These are phyloP conservation scores for Saturnia pavonia DNA, from an alignment of 2,888 invertebrate species.

Conservation along the genomic window DNA sequence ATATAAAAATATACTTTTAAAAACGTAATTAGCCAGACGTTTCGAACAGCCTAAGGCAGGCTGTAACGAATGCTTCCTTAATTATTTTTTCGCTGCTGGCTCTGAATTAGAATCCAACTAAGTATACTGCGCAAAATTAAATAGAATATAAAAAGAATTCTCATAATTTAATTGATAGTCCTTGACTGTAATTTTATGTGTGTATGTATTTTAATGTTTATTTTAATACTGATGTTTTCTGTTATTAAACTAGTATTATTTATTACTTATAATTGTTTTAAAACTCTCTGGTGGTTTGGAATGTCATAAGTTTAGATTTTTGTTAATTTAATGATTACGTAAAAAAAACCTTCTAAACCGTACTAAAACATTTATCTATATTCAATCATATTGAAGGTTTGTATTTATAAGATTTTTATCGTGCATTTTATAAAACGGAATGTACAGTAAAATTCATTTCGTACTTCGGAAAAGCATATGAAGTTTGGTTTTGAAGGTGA, in stretches of 20 bases:
- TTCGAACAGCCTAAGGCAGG: constrained; percentile 49
- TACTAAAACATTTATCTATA: neutral
- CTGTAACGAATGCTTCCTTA: constrained; percentile 68
- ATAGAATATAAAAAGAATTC: constrained; percentile 38
- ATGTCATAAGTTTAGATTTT: neutral
- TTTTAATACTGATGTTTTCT: neutral
- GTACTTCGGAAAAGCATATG: constrained; percentile 45
- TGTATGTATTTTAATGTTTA: neutral
- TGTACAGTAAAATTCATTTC: constrained; percentile 2
- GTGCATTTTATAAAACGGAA: neutral
- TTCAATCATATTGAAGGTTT: neutral
- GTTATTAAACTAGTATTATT: neutral
- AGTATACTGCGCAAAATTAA: constrained; percentile 61
- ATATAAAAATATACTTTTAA: neutral
- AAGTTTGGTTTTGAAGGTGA: constrained; percentile 46
- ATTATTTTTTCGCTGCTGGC: constrained; percentile 68
- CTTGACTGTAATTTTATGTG: neutral
- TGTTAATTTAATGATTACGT: neutral
- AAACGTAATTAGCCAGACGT: constrained; percentile 59
- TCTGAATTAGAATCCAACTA: constrained; percentile 63
- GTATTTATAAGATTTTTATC: neutral
- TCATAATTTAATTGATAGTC: neutral
- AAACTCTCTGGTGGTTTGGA: neutral
- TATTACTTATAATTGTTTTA: neutral
- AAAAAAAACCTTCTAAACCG: neutral